phyloP scores from a whole-genome alignment of 2,797 vertebrate genomes.

The Loriculus beryllinus region DNA sequence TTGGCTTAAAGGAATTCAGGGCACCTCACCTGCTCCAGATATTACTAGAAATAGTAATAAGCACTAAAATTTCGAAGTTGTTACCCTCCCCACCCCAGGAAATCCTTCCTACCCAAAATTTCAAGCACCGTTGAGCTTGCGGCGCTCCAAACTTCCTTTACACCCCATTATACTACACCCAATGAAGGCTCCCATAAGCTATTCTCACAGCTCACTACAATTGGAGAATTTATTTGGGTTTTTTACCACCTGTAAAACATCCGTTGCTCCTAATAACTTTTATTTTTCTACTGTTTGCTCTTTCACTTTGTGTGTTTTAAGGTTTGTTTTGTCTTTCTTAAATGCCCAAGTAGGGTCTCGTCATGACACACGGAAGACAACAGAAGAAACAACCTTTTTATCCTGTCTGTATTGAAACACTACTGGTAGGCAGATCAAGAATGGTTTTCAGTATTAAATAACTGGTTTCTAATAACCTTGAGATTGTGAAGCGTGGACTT shows the following conservation, averaged over 20 bases:
- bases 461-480: rapidly evolving
- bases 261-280: background rate
- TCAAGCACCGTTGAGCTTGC: background rate
- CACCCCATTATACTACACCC: background rate
- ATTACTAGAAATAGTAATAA: background rate
- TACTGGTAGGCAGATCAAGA: background rate
- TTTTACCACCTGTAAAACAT: background rate
- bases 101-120: background rate
- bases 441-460: background rate
- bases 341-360: background rate
- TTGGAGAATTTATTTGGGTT: background rate
- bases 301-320: background rate
- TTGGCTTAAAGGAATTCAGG: background rate
- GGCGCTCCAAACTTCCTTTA: background rate
- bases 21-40: background rate
- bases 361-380: rapidly evolving
- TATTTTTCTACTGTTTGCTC: background rate
- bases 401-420: background rate
- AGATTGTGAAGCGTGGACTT: background rate
- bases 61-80: background rate
- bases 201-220: background rate
- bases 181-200: background rate
- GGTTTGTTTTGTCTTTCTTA: background rate
- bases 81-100: background rate
- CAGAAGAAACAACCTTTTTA: background rate